Base-by-base conservation (phyloP, 2,888 invertebrate genomes). In the Platynereis dumerilii region DNA sequence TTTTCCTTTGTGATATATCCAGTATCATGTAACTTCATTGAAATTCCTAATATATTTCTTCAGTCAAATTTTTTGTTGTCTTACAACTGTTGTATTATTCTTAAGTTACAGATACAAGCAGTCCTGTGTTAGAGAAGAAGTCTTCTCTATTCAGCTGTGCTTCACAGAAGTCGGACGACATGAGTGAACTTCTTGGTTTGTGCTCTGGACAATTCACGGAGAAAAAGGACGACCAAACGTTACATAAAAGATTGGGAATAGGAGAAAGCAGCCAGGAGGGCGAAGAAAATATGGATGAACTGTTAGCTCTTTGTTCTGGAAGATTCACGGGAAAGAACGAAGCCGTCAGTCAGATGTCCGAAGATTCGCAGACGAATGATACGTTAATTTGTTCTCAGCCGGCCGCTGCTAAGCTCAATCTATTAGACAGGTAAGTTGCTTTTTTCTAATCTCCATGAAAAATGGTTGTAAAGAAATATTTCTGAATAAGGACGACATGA, bases 251-350 rank as follows among this genome's bases (percentile, higher is more conserved):
- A 28, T 2, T 26, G 20, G 29, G 34, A 26, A 12, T 26, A 10
- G 27, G 29, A n/a, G 22, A 60, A 2, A 2, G 15, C 60, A 17
- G n/a, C 1, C 15, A 48, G 1, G 34, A 34, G 34, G 7, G 12
- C 34, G 42, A 44, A n/a, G 29, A 27, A 34, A 62, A 66, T 55
- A 60, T 66, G 56, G 66, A 76, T 52, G 83, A 83, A 61, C 67
- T 85, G 29, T 67, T 86, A 60, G 85, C 83, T 1, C 72, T 88
- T 15, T 87, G 87, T 72, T 87, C 88, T 0, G 90, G 90, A 2
- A 86, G 77, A 72, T 90, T 87, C 60, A 58, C 56, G n/a, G 53
- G 29, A 3, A 57, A 26, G 34, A 28, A 17, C 17, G 48, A n/a
- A n/a, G 22, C 55, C 12, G 26, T 7, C 2, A 55, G 7, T 24